These are phyloP conservation scores for Melospiza georgiana DNA, from an alignment of 2,113 vertebrate species.

Conservation along the genomic window DNA sequence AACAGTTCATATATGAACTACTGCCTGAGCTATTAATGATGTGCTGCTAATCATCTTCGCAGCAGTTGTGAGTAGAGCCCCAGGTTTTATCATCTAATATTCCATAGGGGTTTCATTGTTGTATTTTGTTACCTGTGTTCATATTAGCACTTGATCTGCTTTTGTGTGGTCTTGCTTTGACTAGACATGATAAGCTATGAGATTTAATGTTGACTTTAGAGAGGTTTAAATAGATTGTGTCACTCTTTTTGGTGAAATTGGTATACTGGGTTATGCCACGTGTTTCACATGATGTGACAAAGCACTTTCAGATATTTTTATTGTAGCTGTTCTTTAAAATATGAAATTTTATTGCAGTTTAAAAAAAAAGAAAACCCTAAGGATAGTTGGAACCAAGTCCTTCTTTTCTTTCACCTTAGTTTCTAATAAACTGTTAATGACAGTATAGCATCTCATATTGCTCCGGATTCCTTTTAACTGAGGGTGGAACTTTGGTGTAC, in stretches of 20 bases:
- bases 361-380: not conserved
- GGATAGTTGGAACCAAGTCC: not conserved
- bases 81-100: not conserved
- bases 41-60: not conserved
- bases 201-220: not conserved
- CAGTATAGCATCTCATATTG: not conserved
- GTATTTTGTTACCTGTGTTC: not conserved
- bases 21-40: not conserved
- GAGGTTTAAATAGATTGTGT: not conserved
- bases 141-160: not conserved
- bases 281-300: fast-evolving
- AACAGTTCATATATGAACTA: not conserved
- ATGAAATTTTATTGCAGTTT: not conserved
- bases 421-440: not conserved
- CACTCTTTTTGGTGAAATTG: not conserved
- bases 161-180: not conserved
- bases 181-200: fast-evolving
- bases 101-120: not conserved
- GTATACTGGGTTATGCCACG: fast-evolving
- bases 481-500: not conserved
- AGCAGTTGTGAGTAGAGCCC: not conserved
- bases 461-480: not conserved
- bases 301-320: not conserved
- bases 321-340: not conserved
- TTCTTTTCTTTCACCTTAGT: not conserved